phyloP scores from a whole-genome alignment of 1,140 invertebrate species.

The Zaprionus ornatus region DNA sequence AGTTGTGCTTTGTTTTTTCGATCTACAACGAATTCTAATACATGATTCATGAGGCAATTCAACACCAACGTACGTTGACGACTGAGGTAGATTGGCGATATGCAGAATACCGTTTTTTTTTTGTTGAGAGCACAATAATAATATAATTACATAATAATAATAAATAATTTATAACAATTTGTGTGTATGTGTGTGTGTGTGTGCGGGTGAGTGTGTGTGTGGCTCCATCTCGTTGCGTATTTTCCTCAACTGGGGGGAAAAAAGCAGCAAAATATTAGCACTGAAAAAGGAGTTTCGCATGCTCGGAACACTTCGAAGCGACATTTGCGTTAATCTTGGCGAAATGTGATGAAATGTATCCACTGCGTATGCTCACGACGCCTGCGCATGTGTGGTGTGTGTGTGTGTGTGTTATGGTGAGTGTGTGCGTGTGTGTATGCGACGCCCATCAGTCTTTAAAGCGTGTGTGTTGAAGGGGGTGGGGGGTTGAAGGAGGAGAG shows the following conservation, averaged over 20 bases:
- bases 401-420: conserved; percentile 25
- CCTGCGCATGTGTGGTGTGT: conserved; percentile 54
- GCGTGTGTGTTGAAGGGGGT: conserved; percentile 17
- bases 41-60: conserved; percentile 76
- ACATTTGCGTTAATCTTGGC: conserved; percentile 74
- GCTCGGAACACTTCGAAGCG: conserved; percentile 65
- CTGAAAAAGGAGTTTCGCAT: conserved; percentile 45
- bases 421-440: conserved; percentile 50
- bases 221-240: conserved; percentile 34
- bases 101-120: conserved; percentile 67
- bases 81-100: conserved; percentile 76
- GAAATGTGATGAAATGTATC: conserved; percentile 63
- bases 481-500: not conserved
- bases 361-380: conserved; percentile 60
- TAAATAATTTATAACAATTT: conserved; percentile 79
- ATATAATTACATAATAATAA: conserved; percentile 61
- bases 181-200: conserved; percentile 30
- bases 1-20: conserved; percentile 38
- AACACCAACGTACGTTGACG: conserved; percentile 75
- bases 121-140: conserved; percentile 46
- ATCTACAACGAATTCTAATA: conserved; percentile 52
- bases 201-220: conserved; percentile 26
- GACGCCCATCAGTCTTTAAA: conserved; percentile 72
- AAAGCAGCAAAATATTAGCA: conserved; percentile 9
- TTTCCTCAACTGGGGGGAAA: conserved; percentile 11